Conservation (phyloP, 1,140 invertebrate genomes). For the Homarus americanus region DNA sequence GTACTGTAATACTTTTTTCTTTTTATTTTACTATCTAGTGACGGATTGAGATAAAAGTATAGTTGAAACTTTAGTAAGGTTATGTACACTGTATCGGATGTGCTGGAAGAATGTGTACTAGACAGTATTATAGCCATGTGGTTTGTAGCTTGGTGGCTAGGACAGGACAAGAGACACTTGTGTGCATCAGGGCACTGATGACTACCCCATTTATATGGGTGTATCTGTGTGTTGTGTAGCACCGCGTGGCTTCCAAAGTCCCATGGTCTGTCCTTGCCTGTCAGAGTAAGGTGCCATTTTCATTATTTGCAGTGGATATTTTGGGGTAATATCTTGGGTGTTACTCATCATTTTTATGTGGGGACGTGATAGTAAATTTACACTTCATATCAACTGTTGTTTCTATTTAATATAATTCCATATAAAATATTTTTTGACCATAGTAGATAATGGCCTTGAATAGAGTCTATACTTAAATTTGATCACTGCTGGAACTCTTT, state of each 20-base stretch:
- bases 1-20: conserved; percentile 24
- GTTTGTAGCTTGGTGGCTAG: conserved; percentile 40
- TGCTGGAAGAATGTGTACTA: background rate
- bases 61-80: background rate
- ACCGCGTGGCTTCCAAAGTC: conserved; percentile 60
- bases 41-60: background rate
- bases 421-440: background rate
- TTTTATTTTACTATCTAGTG: conserved; percentile 6
- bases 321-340: conserved; percentile 15
- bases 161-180: conserved; percentile 40
- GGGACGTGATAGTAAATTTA: background rate
- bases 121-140: conserved; percentile 44
- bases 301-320: conserved; percentile 34
- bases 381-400: background rate
- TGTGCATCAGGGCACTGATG: conserved; percentile 46
- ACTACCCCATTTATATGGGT: conserved; percentile 30
- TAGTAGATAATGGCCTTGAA: background rate
- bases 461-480: background rate
- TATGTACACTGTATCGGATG: conserved; percentile 15
- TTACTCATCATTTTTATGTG: conserved; percentile 22
- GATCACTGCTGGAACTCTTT: background rate
- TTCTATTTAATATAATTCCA: background rate
- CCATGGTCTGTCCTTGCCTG: conserved; percentile 34
- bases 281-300: conserved; percentile 28
- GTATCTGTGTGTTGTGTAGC: conserved; percentile 44